Evolutionary conservation across 2,797 vertebrate genomes (phyloP).

Genomic region (Danio kyathit): DNA sequence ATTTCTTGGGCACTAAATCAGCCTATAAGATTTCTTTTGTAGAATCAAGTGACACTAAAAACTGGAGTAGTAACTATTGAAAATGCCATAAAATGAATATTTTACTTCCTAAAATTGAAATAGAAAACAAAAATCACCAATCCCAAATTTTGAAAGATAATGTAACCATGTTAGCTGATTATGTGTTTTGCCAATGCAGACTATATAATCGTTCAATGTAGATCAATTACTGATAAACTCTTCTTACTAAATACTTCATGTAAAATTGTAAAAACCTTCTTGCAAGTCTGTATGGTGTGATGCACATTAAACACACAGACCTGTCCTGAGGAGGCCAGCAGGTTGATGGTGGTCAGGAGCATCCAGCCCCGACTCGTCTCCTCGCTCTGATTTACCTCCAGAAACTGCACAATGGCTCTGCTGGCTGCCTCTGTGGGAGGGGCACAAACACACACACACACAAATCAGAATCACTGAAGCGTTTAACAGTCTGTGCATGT

Average conservation of each 20-base stretch:
- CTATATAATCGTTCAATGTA: too few species aligned
- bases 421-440: constrained; percentile 91
- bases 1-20: background rate
- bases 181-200: too few species aligned
- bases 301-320: constrained; percentile 73
- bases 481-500: constrained; percentile 45
- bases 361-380: constrained; percentile 99
- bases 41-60: background rate
- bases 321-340: constrained; percentile 97
- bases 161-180: too few species aligned
- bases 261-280: background rate
- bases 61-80: background rate
- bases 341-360: constrained; percentile 98
- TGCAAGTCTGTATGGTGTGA: background rate
- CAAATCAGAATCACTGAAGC: constrained; percentile 40
- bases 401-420: constrained; percentile 96
- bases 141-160: too few species aligned
- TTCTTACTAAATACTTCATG: too few species aligned
- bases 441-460: constrained; percentile 29
- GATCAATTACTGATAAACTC: too few species aligned
- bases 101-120: background rate
- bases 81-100: background rate
- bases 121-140: background rate
- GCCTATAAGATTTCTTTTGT: background rate
- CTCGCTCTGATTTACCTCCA: constrained; percentile 99